These are phyloP conservation scores for Urechis unicinctus DNA, from an alignment of 2,888 invertebrate genomes.

Conservation along the genomic window DNA sequence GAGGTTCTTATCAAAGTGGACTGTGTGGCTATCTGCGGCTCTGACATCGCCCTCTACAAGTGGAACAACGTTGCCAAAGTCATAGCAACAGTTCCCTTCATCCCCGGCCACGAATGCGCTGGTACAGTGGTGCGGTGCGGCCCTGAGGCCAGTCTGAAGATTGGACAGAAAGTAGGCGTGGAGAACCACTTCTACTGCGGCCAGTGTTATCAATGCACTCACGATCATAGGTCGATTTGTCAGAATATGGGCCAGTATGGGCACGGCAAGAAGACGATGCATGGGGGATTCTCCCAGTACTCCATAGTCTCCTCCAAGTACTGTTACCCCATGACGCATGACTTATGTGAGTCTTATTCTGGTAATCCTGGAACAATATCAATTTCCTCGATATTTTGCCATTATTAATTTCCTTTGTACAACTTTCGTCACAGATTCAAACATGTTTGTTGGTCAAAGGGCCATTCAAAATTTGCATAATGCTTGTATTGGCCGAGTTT, in stretches of 20 bases:
- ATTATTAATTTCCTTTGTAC: too few relatives aligned
- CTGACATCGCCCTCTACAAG: slow-evolving; percentile 38
- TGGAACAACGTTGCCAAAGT: slow-evolving; percentile 37
- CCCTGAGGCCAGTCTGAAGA: slow-evolving; percentile 27
- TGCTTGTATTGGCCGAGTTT: too few relatives aligned
- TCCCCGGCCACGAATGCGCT: slow-evolving; percentile 42
- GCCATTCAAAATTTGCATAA: too few relatives aligned
- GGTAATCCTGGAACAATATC: too few relatives aligned
- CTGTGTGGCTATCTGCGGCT: slow-evolving; percentile 38
- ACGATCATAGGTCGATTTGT: slow-evolving; percentile 34
- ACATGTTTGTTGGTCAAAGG: too few relatives aligned
- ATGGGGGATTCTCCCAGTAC: slow-evolving; percentile 43
- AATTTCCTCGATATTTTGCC: too few relatives aligned
- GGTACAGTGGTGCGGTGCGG: slow-evolving; percentile 38
- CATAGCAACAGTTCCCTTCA: slow-evolving; percentile 40
- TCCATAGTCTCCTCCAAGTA: slow-evolving; percentile 37
- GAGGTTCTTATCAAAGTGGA: slow-evolving; percentile 34
- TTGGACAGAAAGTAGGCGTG: slow-evolving; percentile 34
- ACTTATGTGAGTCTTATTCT: slow-evolving; percentile 24
- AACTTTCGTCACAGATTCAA: too few relatives aligned
- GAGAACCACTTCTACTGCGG: slow-evolving; percentile 44
- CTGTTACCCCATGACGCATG: slow-evolving; percentile 28
- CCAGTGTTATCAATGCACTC: slow-evolving; percentile 32
- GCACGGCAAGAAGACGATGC: slow-evolving; percentile 37
- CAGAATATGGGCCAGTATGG: slow-evolving; percentile 42